Evolutionary conservation across 2,888 invertebrate genomes (phyloP), one percentile per base, ranked within the genome.

Genomic region (Drosophila rellima): DNA sequence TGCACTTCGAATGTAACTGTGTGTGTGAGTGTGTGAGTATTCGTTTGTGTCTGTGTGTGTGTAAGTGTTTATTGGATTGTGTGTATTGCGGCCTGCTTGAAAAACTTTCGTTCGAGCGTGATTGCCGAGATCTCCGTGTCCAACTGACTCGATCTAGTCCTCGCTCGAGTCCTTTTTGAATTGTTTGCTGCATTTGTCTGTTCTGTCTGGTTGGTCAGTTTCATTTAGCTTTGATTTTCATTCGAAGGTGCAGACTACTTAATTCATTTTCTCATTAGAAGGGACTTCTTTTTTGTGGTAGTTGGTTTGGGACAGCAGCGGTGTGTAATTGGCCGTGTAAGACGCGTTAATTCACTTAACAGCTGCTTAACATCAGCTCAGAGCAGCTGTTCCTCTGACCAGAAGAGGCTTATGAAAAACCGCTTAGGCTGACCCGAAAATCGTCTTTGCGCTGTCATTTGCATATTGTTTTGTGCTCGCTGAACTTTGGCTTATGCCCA

Each of bases 261-360:
- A 40, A 29, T n/a, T 33, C 4, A 45, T 47, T 70, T 73, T 70
- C 61, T 74, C 80, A 83, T 83, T 86, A 83, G 71, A 67, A 70
- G 60, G 20, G 13, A 5, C 1, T 23, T 26, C 13, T 15, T 3
- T 33, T 4, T 5, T 26, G 7, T 7, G 17, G 7, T 1, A 50
- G 15, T 18, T 5, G 10, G 1, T 35, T 51, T 37, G 45, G 23
- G 45, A 60, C 44, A 69, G 11, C 26, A 26, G 5, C 26, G 26
- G 26, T 40, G 48, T 72, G 80, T 79, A 83, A 78, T 83, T 78
- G 83, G 60, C 54, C 59, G 57, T 76, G 79, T 73, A 80, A 76
- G 80, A 62, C 47, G 76, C 68, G 61, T 70, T 83, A 76, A 85
- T 70, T 80, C 82, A 80, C 72, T 83, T 75, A 84, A 80, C 82